Evolutionary conservation across 2,797 vertebrate species (phyloP).

Genomic region (Clarias fuscus): DNA sequence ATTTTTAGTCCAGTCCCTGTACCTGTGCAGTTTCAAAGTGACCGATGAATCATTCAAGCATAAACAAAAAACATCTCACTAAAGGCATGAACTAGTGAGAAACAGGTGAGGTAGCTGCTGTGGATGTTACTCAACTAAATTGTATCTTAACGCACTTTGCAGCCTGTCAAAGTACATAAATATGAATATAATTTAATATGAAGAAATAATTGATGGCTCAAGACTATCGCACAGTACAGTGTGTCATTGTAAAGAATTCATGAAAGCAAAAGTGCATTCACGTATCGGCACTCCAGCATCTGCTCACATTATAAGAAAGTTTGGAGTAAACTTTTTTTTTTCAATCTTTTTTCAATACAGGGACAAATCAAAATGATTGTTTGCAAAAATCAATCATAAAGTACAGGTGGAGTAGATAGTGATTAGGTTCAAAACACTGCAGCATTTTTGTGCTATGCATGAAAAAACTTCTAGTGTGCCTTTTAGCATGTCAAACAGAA

Average conservation of each 20-base stretch:
- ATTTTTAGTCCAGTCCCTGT: no score
- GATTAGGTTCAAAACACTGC: not conserved
- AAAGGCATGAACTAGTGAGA: no score
- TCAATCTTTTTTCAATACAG: not conserved
- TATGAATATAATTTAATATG: no score
- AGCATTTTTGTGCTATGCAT: not conserved
- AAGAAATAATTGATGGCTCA: no score
- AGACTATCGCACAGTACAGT: no score
- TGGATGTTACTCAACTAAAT: no score
- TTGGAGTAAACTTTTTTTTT: not conserved
- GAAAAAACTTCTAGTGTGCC: not conserved
- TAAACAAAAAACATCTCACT: no score
- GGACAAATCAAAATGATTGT: not conserved
- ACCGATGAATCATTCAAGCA: no score
- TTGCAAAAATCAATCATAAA: not conserved
- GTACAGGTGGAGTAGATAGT: not conserved
- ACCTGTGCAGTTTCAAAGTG: no score
- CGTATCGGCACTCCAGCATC: not conserved
- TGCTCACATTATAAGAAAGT: not conserved
- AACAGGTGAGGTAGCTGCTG: no score
- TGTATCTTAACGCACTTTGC: no score
- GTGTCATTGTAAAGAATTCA: not conserved
- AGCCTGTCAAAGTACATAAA: no score
- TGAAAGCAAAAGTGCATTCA: not conserved
- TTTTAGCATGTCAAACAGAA: slow-evolving; percentile 14